Conservation (phyloP, 1,140 invertebrate species). For the Drosophila sturtevanti region DNA sequence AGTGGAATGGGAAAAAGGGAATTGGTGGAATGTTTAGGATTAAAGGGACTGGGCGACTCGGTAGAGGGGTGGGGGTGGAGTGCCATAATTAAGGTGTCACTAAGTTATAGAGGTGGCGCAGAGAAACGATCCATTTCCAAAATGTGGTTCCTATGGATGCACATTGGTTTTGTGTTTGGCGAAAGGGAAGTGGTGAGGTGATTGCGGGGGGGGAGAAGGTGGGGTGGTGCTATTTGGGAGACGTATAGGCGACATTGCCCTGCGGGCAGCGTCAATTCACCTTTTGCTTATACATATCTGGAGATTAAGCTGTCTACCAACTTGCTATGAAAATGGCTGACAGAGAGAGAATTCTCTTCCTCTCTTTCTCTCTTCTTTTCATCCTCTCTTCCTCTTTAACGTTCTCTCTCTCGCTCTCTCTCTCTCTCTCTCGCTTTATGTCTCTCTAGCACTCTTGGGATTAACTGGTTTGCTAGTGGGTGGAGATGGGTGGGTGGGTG, state of each 20-base stretch:
- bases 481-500: not conserved
- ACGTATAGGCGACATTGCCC: not conserved
- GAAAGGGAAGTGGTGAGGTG: not conserved
- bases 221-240: not conserved
- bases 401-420: not conserved
- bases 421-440: too few species aligned
- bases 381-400: not conserved
- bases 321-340: slow-evolving; percentile 64
- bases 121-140: slow-evolving; percentile 31
- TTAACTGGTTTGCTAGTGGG: not conserved
- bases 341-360: slow-evolving; percentile 41
- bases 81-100: slow-evolving; percentile 74
- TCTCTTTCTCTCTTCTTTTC: too few species aligned
- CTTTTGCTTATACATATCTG: slow-evolving; percentile 47
- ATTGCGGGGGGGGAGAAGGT: not conserved
- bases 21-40: too few species aligned
- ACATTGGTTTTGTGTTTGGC: not conserved
- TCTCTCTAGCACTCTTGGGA: not conserved
- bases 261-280: slow-evolving; percentile 42
- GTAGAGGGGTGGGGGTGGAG: not conserved
- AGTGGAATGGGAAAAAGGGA: too few species aligned
- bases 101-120: slow-evolving; percentile 25
- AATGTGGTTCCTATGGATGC: slow-evolving; percentile 15
- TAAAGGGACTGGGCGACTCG: not conserved
- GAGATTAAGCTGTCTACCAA: slow-evolving; percentile 67